Evolutionary conservation across 2,797 vertebrate genomes (phyloP).

Genomic region (Thaleichthys pacificus): DNA sequence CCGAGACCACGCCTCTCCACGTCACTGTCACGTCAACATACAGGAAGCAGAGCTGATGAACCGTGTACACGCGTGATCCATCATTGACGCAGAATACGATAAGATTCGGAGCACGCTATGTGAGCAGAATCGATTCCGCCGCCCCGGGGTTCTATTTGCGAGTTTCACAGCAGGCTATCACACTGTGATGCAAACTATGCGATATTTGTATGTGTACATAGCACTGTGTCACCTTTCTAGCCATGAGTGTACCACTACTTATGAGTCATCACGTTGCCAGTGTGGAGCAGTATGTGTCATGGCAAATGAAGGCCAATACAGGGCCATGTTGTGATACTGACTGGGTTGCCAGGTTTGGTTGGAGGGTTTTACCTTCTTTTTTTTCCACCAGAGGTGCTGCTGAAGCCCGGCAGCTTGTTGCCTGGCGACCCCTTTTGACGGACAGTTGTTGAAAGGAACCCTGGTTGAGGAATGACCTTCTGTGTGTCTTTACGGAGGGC

Average conservation of each 20-base stretch:
- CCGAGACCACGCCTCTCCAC: not conserved
- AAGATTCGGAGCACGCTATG: slow-evolving; percentile 20
- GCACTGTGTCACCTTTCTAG: not conserved
- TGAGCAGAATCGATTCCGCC: not conserved
- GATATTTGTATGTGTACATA: not conserved
- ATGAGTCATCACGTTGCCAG: not conserved
- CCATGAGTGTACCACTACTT: not conserved
- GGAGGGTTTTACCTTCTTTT: slow-evolving; percentile 8
- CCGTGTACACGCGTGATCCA: slow-evolving; percentile 29
- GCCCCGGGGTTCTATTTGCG: too few relatives aligned
- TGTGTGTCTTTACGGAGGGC: slow-evolving; percentile 47
- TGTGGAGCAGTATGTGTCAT: not conserved
- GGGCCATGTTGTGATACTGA: not conserved
- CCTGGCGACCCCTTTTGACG: slow-evolving; percentile 68
- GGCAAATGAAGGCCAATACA: not conserved
- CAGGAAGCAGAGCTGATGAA: not conserved
- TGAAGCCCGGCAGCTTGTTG: slow-evolving; percentile 49
- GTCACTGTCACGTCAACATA: not conserved
- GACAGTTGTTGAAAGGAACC: slow-evolving; percentile 55
- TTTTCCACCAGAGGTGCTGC: slow-evolving; percentile 20
- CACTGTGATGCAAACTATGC: not conserved
- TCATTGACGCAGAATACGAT: slow-evolving; percentile 21
- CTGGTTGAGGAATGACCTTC: slow-evolving; percentile 75
- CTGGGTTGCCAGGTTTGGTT: slow-evolving; percentile 13
- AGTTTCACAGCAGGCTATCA: too few relatives aligned